Percentiles rank a stretch among this genome's conserved stretches.
These are phyloP conservation scores for Trachelus stipa DNA, from an alignment of 2,888 invertebrate species.

Conservation along the genomic window DNA sequence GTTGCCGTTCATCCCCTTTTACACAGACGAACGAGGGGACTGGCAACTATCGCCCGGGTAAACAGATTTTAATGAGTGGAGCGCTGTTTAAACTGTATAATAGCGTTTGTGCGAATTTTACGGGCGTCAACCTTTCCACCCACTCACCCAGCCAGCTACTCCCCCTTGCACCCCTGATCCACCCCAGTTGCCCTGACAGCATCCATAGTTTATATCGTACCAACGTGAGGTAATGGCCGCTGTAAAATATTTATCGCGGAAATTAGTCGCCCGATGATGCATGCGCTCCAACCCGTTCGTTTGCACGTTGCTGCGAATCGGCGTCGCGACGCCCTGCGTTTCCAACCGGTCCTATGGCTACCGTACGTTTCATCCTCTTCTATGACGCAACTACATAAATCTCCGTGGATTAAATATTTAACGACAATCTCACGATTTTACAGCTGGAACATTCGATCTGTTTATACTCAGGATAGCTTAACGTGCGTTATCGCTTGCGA, in stretches of 20 bases:
- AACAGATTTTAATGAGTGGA: conserved; percentile 71
- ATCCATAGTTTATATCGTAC: conserved; percentile 45
- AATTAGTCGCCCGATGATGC: conserved; percentile 60
- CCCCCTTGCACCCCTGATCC: conserved; percentile 16
- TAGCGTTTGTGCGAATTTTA: conserved; percentile 47
- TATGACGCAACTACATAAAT: neutral
- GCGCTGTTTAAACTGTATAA: conserved; percentile 45
- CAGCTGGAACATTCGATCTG: neutral
- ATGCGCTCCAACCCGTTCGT: conserved; percentile 32
- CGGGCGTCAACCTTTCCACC: conserved; percentile 45
- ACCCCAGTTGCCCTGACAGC: conserved; percentile 34
- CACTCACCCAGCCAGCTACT: conserved; percentile 35
- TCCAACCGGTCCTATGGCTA: neutral
- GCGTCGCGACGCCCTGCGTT: neutral
- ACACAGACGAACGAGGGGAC: conserved; percentile 40
- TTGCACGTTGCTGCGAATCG: conserved; percentile 1
- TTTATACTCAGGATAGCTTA: neutral
- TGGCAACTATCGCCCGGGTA: conserved; percentile 63
- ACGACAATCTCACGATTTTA: conserved; percentile 3
- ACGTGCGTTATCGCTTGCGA: neutral
- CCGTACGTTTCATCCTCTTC: neutral
- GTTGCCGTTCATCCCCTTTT: conserved; percentile 21
- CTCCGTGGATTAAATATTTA: conserved; percentile 3
- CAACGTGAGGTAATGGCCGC: conserved; percentile 53
- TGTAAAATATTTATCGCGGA: conserved; percentile 61